phyloP scores from a whole-genome alignment of 2,888 invertebrate genomes.

The Synergus japonicus region DNA sequence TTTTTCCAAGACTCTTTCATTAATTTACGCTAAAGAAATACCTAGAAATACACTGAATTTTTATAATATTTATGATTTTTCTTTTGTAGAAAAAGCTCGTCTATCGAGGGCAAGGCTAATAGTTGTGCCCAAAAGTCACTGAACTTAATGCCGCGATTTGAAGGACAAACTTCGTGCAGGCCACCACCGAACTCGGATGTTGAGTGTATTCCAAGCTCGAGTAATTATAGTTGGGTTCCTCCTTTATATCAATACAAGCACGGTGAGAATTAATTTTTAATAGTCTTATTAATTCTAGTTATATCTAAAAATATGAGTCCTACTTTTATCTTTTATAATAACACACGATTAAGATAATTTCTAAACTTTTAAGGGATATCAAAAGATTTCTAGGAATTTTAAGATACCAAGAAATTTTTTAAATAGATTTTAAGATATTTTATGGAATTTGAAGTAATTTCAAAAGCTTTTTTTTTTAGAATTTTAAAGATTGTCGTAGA shows the following conservation, averaged over 20 bases:
- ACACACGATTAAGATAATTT: background rate
- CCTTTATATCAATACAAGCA: slow-evolving; percentile 70
- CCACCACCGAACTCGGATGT: slow-evolving; percentile 56
- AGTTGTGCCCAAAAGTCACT: slow-evolving; percentile 56
- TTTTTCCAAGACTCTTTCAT: background rate
- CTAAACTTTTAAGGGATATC: too few relatives aligned
- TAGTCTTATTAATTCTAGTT: slow-evolving; percentile 39
- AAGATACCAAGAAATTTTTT: too few relatives aligned
- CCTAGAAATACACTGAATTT: slow-evolving; percentile 15
- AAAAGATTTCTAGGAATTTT: too few relatives aligned
- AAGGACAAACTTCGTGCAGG: slow-evolving; percentile 55
- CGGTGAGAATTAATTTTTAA: slow-evolving; percentile 56
- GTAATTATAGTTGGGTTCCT: slow-evolving; percentile 72
- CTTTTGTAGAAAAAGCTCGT: slow-evolving; percentile 60
- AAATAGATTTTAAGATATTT: too few relatives aligned
- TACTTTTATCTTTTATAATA: slow-evolving; percentile 3
- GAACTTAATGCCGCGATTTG: slow-evolving; percentile 58
- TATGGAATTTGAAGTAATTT: too few relatives aligned
- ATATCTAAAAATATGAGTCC: too few relatives aligned
- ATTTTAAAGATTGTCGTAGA: too few relatives aligned
- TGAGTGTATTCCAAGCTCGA: slow-evolving; percentile 64
- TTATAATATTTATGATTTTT: background rate
- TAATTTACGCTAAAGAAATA: slow-evolving; percentile 12
- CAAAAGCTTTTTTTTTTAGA: too few relatives aligned
- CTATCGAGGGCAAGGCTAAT: slow-evolving; percentile 56